Conservation (phyloP, 2,113 vertebrate species). For the Marmota monax region DNA sequence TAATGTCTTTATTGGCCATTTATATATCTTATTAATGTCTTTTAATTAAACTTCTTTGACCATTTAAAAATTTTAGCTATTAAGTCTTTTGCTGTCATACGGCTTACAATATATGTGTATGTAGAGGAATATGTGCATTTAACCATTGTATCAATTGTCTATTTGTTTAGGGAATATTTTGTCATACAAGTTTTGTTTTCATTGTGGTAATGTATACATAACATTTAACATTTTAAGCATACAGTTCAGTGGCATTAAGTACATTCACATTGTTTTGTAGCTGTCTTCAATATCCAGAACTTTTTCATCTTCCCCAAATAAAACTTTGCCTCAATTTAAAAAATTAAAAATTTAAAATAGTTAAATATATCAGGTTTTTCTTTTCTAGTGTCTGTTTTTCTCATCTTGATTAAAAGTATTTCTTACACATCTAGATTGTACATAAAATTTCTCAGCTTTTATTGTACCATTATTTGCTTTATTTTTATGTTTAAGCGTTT, state of each 20-base stretch:
- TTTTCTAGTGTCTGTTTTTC: not conserved
- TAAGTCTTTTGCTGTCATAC: slow-evolving; percentile 52
- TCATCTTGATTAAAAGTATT: not conserved
- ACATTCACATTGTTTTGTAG: not conserved
- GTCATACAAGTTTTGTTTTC: not conserved
- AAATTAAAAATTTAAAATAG: not conserved
- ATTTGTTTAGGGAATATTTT: slow-evolving; percentile 39
- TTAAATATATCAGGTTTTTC: not conserved
- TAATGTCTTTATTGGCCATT: slow-evolving; percentile 51
- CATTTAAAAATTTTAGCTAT: slow-evolving; percentile 39
- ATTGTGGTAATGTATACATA: not conserved
- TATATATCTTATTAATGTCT: slow-evolving; percentile 56
- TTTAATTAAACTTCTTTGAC: slow-evolving; percentile 14
- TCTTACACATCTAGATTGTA: not conserved
- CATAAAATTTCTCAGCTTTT: not conserved
- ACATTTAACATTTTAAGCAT: not conserved
- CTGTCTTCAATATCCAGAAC: not conserved
- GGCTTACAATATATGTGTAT: slow-evolving; percentile 26
- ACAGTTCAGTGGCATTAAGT: not conserved
- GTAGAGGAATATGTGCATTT: not conserved
- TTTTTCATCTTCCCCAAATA: not conserved
- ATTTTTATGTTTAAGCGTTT: slow-evolving; percentile 51
- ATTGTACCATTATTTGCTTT: not conserved
- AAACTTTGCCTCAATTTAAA: slow-evolving; percentile 5
- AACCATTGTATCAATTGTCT: not conserved